Conservation (phyloP, 2,888 invertebrate genomes). For the Listrodromus nycthemerus region DNA sequence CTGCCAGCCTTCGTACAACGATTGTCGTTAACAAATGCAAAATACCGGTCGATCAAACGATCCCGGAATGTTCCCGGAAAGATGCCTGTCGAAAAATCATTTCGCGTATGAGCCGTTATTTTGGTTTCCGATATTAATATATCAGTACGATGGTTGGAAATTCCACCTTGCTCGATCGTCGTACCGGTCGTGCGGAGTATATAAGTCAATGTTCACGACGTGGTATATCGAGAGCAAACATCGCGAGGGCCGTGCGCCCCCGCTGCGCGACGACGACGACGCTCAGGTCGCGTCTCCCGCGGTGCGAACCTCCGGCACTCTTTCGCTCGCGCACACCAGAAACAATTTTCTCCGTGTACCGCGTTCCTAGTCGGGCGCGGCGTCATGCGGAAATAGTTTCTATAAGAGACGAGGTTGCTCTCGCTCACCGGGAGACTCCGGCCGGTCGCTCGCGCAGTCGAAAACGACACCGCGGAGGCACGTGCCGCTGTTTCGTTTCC, state of each 20-base stretch:
- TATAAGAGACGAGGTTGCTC: conserved; percentile 44
- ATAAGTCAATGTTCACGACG: conserved; percentile 2
- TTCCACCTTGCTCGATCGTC: neutral
- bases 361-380: conserved; percentile 30
- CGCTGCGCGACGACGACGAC: conserved; percentile 76
- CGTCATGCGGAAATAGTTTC: conserved; percentile 82
- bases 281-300: conserved; percentile 77
- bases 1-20: conserved; percentile 3
- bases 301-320: conserved; percentile 68
- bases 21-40: neutral
- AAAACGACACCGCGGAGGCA: conserved; percentile 67
- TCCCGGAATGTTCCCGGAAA: neutral
- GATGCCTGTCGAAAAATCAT: neutral
- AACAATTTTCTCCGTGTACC: conserved; percentile 76
- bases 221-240: conserved; percentile 67
- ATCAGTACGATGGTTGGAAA: neutral
- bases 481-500: conserved; percentile 68
- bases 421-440: conserved; percentile 75
- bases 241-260: conserved; percentile 73
- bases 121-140: too few relatives aligned
- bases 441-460: conserved; percentile 61
- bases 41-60: neutral
- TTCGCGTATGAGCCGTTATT: neutral
- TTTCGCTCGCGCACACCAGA: conserved; percentile 69
- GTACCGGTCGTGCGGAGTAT: neutral